Conservation (phyloP, 2,113 vertebrate species). For the Microtus richardsoni region DNA sequence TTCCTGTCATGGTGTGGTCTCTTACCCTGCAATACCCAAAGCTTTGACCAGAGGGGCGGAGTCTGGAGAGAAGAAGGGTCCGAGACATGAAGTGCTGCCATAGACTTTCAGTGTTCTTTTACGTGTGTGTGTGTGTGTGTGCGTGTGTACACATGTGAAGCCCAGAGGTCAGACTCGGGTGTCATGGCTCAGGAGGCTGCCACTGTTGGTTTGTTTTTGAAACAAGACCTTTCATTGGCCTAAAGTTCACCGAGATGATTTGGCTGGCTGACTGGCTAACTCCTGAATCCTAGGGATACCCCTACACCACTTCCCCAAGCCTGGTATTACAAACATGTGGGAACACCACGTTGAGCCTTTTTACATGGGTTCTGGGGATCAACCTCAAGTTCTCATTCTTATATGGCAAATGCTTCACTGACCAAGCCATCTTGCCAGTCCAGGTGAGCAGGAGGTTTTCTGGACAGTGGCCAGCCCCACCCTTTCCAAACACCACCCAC, state of each 20-base stretch:
- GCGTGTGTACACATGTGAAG: neutral
- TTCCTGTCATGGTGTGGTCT: neutral
- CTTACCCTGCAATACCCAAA: neutral
- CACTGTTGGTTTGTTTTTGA: neutral
- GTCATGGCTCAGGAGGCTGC: neutral
- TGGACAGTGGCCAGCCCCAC: neutral
- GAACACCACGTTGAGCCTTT: too few relatives aligned
- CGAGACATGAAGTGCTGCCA: fast-evolving
- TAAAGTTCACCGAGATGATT: neutral
- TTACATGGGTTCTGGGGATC: neutral
- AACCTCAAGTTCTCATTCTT: too few relatives aligned
- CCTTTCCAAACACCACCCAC: neutral
- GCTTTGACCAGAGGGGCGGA: neutral
- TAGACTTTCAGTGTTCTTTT: neutral
- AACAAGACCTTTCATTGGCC: neutral
- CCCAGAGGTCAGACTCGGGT: neutral
- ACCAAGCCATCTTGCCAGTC: neutral
- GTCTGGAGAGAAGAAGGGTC: neutral
- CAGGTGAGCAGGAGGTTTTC: neutral
- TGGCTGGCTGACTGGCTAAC: neutral
- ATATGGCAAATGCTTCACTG: neutral
- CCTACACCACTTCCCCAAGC: too few relatives aligned
- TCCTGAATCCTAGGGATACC: neutral
- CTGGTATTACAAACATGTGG: neutral
- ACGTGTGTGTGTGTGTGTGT: neutral